A percentile compares a stretch with the other conserved stretches of the same genome.
Conservation (phyloP, 2,113 vertebrate genomes). For the Plectropomus leopardus region DNA sequence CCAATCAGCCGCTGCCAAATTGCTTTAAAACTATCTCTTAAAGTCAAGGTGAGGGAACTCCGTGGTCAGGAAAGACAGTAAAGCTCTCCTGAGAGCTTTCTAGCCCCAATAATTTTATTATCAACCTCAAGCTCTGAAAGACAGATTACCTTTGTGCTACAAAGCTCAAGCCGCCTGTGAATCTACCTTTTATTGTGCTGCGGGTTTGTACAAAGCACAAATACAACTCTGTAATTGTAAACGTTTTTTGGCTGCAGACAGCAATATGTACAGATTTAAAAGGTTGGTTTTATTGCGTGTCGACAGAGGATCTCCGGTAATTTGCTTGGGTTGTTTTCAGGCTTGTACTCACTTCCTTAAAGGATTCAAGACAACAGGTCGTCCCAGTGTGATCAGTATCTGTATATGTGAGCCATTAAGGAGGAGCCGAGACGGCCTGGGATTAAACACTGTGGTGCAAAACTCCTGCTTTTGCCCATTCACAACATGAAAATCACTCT, state of each 20-base stretch:
- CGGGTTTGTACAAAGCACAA: conserved; percentile 83
- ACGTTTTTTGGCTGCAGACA: conserved; percentile 68
- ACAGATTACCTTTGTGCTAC: conserved; percentile 50
- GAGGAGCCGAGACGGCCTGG: conserved; percentile 51
- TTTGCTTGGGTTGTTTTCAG: conserved; percentile 19
- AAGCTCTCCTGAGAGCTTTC: conserved; percentile 43
- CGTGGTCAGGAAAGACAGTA: conserved; percentile 19
- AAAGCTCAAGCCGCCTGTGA: conserved; percentile 43
- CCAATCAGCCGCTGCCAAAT: conserved; percentile 54
- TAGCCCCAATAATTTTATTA: conserved; percentile 47
- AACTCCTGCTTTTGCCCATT: conserved; percentile 60
- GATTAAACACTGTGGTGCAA: conserved; percentile 78
- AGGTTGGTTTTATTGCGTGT: conserved; percentile 29
- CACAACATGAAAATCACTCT: conserved; percentile 57
- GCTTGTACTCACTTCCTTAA: conserved; percentile 26
- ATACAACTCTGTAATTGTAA: conserved; percentile 72
- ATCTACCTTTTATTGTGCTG: conserved; percentile 71
- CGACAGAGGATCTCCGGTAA: conserved; percentile 11
- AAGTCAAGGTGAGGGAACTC: conserved; percentile 40
- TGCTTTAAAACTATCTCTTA: conserved; percentile 53
- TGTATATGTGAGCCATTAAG: conserved; percentile 57
- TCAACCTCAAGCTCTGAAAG: conserved; percentile 46
- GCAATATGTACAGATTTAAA: conserved; percentile 75
- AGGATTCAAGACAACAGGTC: conserved; percentile 28
- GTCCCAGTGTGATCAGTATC: conserved; percentile 39